Base-by-base conservation (phyloP, 2,113 vertebrate genomes). In the Anarrhichthys ocellatus region DNA sequence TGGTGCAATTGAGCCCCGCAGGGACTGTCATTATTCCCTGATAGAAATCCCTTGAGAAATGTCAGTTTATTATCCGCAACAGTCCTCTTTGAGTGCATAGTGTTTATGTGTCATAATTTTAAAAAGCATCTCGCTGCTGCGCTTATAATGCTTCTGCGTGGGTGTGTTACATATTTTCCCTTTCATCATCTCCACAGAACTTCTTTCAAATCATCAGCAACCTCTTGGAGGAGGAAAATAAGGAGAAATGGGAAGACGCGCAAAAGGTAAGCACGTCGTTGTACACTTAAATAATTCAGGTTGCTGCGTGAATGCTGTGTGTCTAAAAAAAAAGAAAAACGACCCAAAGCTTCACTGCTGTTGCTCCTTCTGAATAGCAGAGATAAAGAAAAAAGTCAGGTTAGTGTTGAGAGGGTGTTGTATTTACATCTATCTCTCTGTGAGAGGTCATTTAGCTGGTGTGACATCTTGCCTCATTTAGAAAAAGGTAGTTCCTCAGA, bases 161-260 rank as follows among this genome's bases (percentile, higher is more conserved):
- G 80, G 84, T 74, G 84, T 84, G 65, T 89, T 75, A 82, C 42
- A 68, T 77, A 64, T 74, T 89, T 67, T 75, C 69, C 44, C 64
- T 91, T 87, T 88, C 58, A 87, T 87, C 78, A 48, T 87, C 54
- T 93, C 95, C 94, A 74, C 96, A 99, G 98, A 99, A 99, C 94
- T 99, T 99, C 95, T 99, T 99, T 95, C 98, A 99, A 95, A 99
- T 99, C 93, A 98, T 99, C 96, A 99, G 98, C 93, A 99, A 99
- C 90, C 97, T 99, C 78, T 93, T 99, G 84, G 98, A 99, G 92
- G 98, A 99, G 93, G 98, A 99, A 94, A 99, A 99, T 95, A 97
- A 96, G 89, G 98, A 98, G 78, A 99, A 99, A 91, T 99, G 98
- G 98, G 97, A 99, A 88, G 98, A 99, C 70, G 98, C 98, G 0